phyloP scores from a whole-genome alignment of 2,797 vertebrate genomes.

The Chiropotes sagulatus region DNA sequence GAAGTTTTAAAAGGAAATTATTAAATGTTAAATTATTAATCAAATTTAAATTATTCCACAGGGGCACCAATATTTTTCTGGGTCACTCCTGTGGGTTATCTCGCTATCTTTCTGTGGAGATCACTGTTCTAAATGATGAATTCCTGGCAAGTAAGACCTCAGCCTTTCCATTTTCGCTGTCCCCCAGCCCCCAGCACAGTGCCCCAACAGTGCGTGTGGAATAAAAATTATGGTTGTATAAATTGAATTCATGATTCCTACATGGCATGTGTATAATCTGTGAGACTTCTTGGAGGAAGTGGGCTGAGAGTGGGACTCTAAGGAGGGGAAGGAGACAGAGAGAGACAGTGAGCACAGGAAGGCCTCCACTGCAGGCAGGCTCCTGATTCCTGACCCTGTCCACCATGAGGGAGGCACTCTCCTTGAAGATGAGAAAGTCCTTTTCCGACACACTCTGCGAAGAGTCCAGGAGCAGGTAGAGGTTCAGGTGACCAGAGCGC shows the following conservation, averaged over 20 bases:
- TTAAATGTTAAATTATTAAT: neutral
- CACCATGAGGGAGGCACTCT: constrained; percentile 69
- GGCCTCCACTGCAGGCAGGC: neutral
- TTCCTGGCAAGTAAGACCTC: neutral
- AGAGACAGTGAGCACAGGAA: neutral
- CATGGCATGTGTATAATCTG: neutral
- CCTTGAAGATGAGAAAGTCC: constrained; percentile 81
- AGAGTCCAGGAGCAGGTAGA: constrained; percentile 91
- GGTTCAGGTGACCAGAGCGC: constrained; percentile 86
- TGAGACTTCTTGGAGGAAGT: neutral
- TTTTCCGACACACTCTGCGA: constrained; percentile 87
- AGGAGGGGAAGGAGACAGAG: neutral
- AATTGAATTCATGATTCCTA: neutral
- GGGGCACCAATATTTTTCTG: neutral
- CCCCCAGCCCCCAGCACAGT: neutral
- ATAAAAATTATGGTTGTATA: neutral
- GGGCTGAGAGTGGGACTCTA: neutral
- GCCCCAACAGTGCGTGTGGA: neutral
- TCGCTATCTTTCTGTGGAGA: neutral
- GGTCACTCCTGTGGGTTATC: neutral
- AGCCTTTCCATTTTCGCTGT: neutral
- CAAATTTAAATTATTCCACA: neutral
- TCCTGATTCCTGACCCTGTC: constrained; percentile 72
- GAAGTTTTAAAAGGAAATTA: neutral
- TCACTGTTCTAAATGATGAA: neutral